Base-by-base conservation (phyloP, 1,140 invertebrate species). In the Hypsibius dujardini region DNA sequence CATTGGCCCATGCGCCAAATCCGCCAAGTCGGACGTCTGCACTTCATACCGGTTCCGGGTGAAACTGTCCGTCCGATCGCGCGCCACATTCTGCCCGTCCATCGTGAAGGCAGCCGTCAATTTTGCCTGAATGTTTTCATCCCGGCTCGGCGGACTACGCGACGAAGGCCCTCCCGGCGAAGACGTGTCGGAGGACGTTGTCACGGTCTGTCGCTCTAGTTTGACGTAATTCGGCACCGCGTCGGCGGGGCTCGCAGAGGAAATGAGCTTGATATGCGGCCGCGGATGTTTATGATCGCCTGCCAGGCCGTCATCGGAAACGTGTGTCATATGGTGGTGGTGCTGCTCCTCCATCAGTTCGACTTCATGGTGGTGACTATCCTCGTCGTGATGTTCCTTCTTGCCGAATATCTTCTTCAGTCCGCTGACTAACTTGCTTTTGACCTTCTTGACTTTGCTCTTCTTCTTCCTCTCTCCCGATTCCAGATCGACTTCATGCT, bases 281-380 rank as follows among this genome's bases (percentile, higher is more conserved):
- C 28, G 28, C 28, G 28, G 28, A 28, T 28, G 28, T 28, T 28
- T 28, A 56, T 56, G 7, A 56, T 56, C 50, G 50, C 50, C 28
- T 28, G 28, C 28, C 28, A 12, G n/a, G n/a, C 50, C 7, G 50
- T 56, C 7, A n/a, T n/a, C 50, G 50, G 50, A 56, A 56, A 12
- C 7, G 50, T 56, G 50, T 56, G 50, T n/a, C 50, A n/a, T 56
- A 56, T 56, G 50, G 50, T 56, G 50, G 50, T 56, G 50, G 50
- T n/a, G 7, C 7, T 56, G 50, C 7, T 56, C 7, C 7, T 56
- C 50, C 7, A 12, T 7, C 7, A 12, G 50, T 7, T n/a, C n/a
- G 50, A n/a, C 7, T n/a, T 56, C 28, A 28, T 28, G 7, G 50
- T 56, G 50, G 50, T 56, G 50, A 7, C 7, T n/a, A n/a, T 56